These are phyloP conservation scores for Liopterus haemorrhoidalis DNA, from an alignment of 2,888 invertebrate genomes.

Conservation along the genomic window DNA sequence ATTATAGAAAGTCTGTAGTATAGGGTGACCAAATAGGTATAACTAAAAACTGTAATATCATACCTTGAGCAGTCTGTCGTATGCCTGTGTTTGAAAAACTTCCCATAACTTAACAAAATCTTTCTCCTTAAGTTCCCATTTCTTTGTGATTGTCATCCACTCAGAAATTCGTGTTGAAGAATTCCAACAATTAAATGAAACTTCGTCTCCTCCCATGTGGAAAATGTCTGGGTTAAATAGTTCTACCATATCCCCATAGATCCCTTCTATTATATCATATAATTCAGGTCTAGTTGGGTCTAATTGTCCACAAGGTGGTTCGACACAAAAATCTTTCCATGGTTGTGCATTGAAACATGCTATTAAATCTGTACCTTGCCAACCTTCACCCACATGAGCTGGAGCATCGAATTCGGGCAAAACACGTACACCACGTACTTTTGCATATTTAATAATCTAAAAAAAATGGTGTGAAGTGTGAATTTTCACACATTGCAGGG, in stretches of 20 bases:
- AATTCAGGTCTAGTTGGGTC: constrained; percentile 66
- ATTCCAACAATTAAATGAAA: constrained; percentile 67
- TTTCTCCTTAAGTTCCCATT: constrained; percentile 50
- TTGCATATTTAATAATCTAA: constrained; percentile 59
- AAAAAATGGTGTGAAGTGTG: no score
- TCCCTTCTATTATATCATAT: constrained; percentile 59
- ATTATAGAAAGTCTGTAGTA: no score
- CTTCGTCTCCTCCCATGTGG: constrained; percentile 88
- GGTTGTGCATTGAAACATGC: constrained; percentile 70
- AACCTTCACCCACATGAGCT: constrained; percentile 82
- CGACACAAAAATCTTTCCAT: constrained; percentile 66
- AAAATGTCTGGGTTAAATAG: constrained; percentile 69
- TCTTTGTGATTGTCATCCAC: constrained; percentile 58
- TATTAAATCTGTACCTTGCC: constrained; percentile 65
- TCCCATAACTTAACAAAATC: constrained; percentile 68
- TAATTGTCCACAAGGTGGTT: constrained; percentile 80
- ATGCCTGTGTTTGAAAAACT: constrained; percentile 66
- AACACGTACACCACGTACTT: constrained; percentile 73
- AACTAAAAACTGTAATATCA: constrained; percentile 33
- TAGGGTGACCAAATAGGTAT: no score
- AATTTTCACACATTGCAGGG: no score
- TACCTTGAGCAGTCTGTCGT: constrained; percentile 51
- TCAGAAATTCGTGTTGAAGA: constrained; percentile 59
- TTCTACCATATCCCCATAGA: constrained; percentile 70
- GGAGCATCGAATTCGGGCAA: constrained; percentile 91